A percentile compares a stretch with the other conserved stretches of the same genome.
These are phyloP conservation scores for Numenius arquata DNA, from an alignment of 2,113 vertebrate genomes.

Conservation along the genomic window DNA sequence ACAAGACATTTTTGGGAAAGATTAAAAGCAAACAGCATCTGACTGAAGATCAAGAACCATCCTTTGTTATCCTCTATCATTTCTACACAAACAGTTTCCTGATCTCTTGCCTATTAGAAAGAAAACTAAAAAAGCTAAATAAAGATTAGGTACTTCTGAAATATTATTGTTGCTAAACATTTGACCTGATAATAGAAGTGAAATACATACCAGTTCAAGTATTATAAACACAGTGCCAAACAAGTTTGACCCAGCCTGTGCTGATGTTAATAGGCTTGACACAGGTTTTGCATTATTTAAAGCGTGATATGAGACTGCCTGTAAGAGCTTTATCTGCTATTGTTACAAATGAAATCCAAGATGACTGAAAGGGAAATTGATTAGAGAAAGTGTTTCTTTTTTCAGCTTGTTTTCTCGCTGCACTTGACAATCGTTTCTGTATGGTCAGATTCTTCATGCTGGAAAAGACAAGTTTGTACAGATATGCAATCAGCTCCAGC, in stretches of 20 bases:
- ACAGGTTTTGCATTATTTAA: background rate
- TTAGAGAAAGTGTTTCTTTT: background rate
- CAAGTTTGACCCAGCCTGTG: background rate
- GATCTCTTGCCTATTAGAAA: background rate
- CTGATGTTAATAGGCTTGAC: background rate
- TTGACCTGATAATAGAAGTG: background rate
- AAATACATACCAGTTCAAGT: background rate
- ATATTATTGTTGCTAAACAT: background rate
- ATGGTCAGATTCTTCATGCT: background rate
- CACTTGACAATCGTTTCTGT: background rate
- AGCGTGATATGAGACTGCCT: background rate
- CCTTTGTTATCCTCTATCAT: background rate
- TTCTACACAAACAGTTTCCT: background rate
- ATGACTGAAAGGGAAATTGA: background rate
- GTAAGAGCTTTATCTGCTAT: background rate
- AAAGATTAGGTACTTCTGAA: background rate
- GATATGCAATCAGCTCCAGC: background rate
- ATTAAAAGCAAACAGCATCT: background rate
- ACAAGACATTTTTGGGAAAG: background rate
- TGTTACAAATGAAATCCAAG: background rate
- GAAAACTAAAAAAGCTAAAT: background rate
- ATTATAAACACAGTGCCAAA: background rate
- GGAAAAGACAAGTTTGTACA: background rate
- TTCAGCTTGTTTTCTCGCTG: background rate
- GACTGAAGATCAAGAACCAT: background rate